Conservation (phyloP, 2,797 vertebrate species). For the Apogon hyalosoma region DNA sequence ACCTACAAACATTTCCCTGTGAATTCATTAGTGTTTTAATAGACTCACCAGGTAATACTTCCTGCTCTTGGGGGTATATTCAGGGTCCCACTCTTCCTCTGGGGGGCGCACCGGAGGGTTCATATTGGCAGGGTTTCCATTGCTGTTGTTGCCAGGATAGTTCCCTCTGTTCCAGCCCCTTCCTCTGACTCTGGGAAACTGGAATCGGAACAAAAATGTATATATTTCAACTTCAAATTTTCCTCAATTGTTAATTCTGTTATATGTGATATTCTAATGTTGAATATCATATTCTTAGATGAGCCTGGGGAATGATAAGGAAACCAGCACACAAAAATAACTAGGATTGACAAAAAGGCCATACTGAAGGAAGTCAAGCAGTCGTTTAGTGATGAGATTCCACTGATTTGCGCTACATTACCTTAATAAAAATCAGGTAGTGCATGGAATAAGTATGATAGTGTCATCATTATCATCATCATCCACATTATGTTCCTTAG, state of each 20-base stretch:
- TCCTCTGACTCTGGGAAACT: constrained; percentile 94
- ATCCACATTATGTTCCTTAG: constrained; percentile 69
- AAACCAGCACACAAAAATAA: constrained; percentile 4
- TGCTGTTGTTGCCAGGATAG: constrained; percentile 92
- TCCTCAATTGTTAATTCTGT: too few species aligned
- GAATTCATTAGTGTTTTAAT: not conserved
- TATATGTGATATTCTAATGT: too few species aligned
- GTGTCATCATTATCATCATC: constrained; percentile 62
- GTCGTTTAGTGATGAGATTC: constrained; percentile 50
- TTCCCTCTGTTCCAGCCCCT: constrained; percentile 95
- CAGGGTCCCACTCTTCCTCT: constrained; percentile 98
- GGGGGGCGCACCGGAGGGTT: constrained; percentile 87
- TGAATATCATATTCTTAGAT: not conserved
- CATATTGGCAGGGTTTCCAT: constrained; percentile 88
- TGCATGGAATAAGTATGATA: constrained; percentile 65
- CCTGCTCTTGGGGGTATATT: constrained; percentile 98
- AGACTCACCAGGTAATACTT: constrained; percentile 97
- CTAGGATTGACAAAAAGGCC: constrained; percentile 4
- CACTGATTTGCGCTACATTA: constrained; percentile 59
- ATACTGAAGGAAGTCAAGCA: constrained; percentile 39
- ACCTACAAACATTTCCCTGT: not conserved
- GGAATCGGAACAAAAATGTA: constrained; percentile 53
- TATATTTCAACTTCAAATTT: not conserved
- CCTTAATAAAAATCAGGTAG: constrained; percentile 64
- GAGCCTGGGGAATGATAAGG: not conserved